phyloP scores from a whole-genome alignment of 2,797 vertebrate species.

The Onychomys leucogaster region DNA sequence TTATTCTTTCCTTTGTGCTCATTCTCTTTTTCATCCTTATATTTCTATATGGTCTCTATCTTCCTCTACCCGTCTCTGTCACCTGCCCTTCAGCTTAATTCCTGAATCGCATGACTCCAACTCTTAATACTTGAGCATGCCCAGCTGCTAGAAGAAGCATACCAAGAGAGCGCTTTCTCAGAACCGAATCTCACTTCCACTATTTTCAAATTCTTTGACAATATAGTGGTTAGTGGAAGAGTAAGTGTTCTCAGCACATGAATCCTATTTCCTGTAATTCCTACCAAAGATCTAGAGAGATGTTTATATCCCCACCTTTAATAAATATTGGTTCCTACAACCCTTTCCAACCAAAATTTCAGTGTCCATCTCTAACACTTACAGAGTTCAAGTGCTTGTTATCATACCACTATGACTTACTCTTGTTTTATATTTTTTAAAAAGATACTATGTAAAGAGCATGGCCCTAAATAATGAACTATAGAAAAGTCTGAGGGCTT shows the following conservation, averaged over 20 bases:
- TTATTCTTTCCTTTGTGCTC: slow-evolving; percentile 51
- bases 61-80: background rate
- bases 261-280: background rate
- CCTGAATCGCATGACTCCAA: background rate
- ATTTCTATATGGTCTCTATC: background rate
- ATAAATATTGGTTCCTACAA: background rate
- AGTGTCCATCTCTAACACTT: background rate
- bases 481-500: background rate
- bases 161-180: background rate
- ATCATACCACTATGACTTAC: background rate
- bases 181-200: background rate
- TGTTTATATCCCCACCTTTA: background rate
- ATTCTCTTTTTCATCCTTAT: slow-evolving; percentile 23
- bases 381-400: background rate
- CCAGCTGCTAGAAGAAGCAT: background rate
- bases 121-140: background rate
- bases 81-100: background rate
- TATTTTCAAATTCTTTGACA: background rate
- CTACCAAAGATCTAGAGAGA: background rate
- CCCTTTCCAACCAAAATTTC: background rate
- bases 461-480: background rate
- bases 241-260: background rate
- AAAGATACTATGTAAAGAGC: background rate
- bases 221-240: background rate
- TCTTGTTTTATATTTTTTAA: background rate